These are phyloP conservation scores for Plutomurus gul DNA, from an alignment of 1,140 invertebrate genomes.

Conservation along the genomic window DNA sequence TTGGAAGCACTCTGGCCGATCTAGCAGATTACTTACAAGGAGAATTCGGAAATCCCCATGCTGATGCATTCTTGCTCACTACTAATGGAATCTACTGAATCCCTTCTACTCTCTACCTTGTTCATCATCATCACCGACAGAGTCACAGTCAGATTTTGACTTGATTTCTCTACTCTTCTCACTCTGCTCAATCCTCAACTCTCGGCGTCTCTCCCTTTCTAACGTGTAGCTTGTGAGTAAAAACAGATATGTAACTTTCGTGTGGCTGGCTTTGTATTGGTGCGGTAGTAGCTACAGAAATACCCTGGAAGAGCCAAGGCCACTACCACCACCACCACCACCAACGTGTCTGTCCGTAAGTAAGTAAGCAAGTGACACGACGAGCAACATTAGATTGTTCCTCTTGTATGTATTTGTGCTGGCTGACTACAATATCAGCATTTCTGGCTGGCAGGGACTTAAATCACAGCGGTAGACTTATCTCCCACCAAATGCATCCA, in stretches of 20 bases:
- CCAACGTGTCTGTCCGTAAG: neutral
- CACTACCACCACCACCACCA: neutral
- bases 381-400: no score
- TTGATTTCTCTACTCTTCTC: neutral
- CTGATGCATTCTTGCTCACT: conserved; percentile 9
- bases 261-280: neutral
- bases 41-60: conserved; percentile 26
- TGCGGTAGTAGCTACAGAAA: neutral
- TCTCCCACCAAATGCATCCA: neutral
- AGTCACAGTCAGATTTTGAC: neutral
- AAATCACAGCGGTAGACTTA: conserved; percentile 15
- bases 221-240: no score
- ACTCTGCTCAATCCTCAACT: neutral
- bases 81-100: neutral
- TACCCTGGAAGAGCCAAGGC: neutral
- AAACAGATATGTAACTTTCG: no score
- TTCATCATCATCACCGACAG: conserved; percentile 21
- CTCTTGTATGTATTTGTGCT: conserved; percentile 6
- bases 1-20: conserved; percentile 36
- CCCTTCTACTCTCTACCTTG: neutral
- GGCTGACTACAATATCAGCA: conserved; percentile 6
- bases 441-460: conserved; percentile 1
- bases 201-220: no score
- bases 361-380: neutral
- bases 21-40: conserved; percentile 32